Percentiles rank a stretch among this genome's conserved stretches.
phyloP scores from a whole-genome alignment of 2,888 invertebrate genomes.

The Chouioia cunea region DNA sequence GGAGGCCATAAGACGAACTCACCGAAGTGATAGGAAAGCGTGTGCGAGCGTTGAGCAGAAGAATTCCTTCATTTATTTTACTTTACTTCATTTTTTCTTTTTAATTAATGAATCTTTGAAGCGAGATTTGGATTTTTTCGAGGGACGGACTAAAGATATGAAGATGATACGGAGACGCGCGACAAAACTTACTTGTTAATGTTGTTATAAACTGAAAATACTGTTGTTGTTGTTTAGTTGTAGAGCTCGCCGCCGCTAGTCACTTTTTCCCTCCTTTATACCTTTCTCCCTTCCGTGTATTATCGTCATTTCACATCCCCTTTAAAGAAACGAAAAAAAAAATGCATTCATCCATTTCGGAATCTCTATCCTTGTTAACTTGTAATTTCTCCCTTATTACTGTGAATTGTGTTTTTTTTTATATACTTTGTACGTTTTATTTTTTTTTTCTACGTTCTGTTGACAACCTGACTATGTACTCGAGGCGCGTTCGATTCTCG shows the following conservation, averaged over 20 bases:
- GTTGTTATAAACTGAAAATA: constrained; percentile 69
- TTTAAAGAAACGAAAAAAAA: constrained; percentile 20
- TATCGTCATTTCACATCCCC: constrained; percentile 26
- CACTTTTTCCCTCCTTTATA: constrained; percentile 57
- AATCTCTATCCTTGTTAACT: constrained; percentile 37
- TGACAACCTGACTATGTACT: constrained; percentile 48
- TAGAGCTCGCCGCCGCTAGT: constrained; percentile 70
- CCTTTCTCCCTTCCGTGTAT: constrained; percentile 10
- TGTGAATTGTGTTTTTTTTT: constrained; percentile 36
- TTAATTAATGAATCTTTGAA: no score
- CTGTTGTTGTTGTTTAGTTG: constrained; percentile 70
- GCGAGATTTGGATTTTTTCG: constrained; percentile 35
- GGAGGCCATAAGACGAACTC: constrained; percentile 11
- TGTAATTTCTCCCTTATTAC: constrained; percentile 39
- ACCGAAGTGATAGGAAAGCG: constrained; percentile 12
- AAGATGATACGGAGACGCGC: constrained; percentile 49
- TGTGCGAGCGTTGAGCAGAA: no score
- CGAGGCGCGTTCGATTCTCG: constrained; percentile 45
- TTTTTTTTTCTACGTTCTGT: constrained; percentile 44
- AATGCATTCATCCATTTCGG: constrained; percentile 35
- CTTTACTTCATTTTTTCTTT: no score
- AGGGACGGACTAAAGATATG: constrained; percentile 35
- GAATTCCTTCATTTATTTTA: no score
- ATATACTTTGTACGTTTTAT: constrained; percentile 44
- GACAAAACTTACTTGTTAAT: constrained; percentile 67